A percentile compares a stretch with the other conserved stretches of the same genome.
Conservation (phyloP, 2,797 vertebrate genomes). For the Thaleichthys pacificus region DNA sequence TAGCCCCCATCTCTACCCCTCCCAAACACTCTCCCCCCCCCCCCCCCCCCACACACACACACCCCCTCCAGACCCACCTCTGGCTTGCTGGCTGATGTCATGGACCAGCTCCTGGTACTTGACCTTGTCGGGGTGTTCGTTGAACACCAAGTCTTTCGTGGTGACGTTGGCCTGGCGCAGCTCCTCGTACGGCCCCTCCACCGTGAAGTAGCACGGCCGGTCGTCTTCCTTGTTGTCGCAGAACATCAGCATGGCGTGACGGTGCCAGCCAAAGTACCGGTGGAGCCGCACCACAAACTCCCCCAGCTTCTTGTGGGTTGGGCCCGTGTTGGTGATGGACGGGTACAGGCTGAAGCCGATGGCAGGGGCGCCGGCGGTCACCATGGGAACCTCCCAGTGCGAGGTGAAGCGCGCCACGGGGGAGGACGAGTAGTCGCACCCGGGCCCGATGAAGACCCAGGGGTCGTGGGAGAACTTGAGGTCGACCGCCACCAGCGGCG, state of each 20-base stretch:
- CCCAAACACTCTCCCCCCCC: too few species aligned
- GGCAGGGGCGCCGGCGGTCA: slow-evolving; percentile 83
- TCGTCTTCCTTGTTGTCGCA: slow-evolving; percentile 78
- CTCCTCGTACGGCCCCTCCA: slow-evolving; percentile 80
- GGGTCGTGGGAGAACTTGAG: slow-evolving; percentile 78
- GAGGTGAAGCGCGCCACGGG: slow-evolving; percentile 84
- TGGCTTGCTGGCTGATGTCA: slow-evolving; percentile 74
- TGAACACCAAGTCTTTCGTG: slow-evolving; percentile 64
- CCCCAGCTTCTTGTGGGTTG: slow-evolving; percentile 85
- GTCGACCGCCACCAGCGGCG: slow-evolving; percentile 83
- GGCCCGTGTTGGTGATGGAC: slow-evolving; percentile 82
- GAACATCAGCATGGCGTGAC: slow-evolving; percentile 75
- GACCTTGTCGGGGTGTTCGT: slow-evolving; percentile 38
- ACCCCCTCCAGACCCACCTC: slow-evolving; percentile 68
- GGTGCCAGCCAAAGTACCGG: slow-evolving; percentile 79
- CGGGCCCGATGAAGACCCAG: slow-evolving; percentile 84
- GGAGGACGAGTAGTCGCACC: slow-evolving; percentile 83
- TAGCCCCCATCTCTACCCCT: too few species aligned
- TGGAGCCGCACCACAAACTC: slow-evolving; percentile 78
- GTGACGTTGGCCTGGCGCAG: slow-evolving; percentile 69
- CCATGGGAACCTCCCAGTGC: slow-evolving; percentile 86
- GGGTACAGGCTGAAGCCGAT: slow-evolving; percentile 71
- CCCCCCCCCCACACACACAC: too few species aligned
- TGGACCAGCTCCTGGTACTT: slow-evolving; percentile 73
- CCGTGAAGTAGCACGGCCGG: slow-evolving; percentile 79